A percentile compares a stretch with the other conserved stretches of the same genome.
phyloP scores from a whole-genome alignment of 2,113 vertebrate genomes.

The Saccopteryx leptura region DNA sequence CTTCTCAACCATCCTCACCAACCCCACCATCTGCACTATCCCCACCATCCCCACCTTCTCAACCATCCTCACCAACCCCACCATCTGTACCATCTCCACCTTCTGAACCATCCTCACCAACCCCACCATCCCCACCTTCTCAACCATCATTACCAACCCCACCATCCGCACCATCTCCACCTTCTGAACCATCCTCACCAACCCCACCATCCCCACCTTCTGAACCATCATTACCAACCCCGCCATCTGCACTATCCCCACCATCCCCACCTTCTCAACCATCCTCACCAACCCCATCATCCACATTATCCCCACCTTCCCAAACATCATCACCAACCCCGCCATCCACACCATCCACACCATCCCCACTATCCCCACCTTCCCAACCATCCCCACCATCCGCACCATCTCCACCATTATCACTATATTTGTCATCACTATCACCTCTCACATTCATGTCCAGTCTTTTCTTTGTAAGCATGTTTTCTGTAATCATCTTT shows the following conservation, averaged over 20 bases:
- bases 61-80: neutral
- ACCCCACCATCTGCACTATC: neutral
- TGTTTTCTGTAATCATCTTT: neutral
- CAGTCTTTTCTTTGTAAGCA: neutral
- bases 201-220: neutral
- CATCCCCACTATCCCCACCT: neutral
- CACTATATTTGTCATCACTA: fast-evolving
- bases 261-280: no score
- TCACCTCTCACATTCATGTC: neutral
- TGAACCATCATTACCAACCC: neutral
- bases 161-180: neutral
- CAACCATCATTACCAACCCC: neutral
- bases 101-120: no score
- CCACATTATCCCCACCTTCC: neutral
- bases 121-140: neutral
- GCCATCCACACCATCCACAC: neutral
- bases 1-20: neutral
- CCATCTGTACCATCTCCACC: no score
- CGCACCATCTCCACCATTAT: neutral
- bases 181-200: no score
- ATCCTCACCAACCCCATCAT: no score
- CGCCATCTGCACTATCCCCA: no score
- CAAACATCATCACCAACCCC: neutral
- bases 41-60: neutral
- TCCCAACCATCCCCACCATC: no score